Conservation (phyloP, 2,888 invertebrate species). For the Sinohyriopsis cumingii region DNA sequence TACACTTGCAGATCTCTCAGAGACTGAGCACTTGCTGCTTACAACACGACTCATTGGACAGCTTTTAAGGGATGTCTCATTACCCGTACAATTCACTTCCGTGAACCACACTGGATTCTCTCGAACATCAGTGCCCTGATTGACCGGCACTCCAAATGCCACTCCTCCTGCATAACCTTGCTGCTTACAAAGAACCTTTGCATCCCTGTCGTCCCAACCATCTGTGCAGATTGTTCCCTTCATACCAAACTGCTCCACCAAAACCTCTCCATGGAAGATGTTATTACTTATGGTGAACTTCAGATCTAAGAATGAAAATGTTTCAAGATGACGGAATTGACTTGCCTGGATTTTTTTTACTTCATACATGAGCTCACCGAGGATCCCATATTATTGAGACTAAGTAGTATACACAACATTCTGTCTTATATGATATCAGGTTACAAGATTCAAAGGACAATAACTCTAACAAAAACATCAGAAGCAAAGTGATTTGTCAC, state of each 20-base stretch:
- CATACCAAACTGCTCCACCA: constrained; percentile 80
- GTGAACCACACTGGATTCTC: constrained; percentile 46
- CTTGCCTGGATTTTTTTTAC: background rate
- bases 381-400: too few relatives aligned
- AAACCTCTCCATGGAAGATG: constrained; percentile 77
- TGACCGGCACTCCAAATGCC: constrained; percentile 42
- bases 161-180: constrained; percentile 52
- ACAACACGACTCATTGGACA: constrained; percentile 40
- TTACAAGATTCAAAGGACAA: too few relatives aligned
- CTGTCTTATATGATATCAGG: too few relatives aligned
- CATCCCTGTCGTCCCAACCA: constrained; percentile 54
- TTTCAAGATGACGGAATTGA: background rate
- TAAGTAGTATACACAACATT: too few relatives aligned
- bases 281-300: constrained; percentile 34
- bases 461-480: too few relatives aligned
- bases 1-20: constrained; percentile 49
- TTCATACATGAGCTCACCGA: background rate
- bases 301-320: constrained; percentile 25
- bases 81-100: constrained; percentile 44
- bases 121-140: constrained; percentile 11
- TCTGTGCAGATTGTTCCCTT: constrained; percentile 78
- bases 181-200: constrained; percentile 50
- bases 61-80: constrained; percentile 32
- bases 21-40: constrained; percentile 37
- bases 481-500: too few relatives aligned